A percentile compares a stretch with the other conserved stretches of the same genome.
Evolutionary conservation across 2,888 invertebrate genomes (phyloP).

Genomic region (Pardosa pseudoannulata): DNA sequence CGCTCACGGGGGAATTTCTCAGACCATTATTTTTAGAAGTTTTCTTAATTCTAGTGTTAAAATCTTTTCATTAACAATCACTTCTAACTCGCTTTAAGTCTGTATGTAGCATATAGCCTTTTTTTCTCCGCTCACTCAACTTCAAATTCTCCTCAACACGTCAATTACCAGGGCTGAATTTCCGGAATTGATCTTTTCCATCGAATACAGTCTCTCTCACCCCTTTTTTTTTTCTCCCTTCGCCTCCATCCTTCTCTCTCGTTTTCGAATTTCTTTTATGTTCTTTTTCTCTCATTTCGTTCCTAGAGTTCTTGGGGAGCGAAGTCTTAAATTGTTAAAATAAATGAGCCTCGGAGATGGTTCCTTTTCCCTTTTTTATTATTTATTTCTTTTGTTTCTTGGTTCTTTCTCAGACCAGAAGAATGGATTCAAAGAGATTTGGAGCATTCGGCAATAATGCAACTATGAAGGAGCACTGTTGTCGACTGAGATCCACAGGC

Average conservation of each 20-base stretch:
- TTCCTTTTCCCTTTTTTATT: not conserved
- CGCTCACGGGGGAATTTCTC: constrained; percentile 16
- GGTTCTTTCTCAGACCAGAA: not conserved
- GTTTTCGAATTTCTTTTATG: constrained; percentile 33
- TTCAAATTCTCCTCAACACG: constrained; percentile 43
- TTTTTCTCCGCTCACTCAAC: not conserved
- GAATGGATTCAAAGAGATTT: not conserved
- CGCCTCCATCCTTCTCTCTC: not conserved
- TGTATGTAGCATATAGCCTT: no score
- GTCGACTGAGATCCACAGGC: not conserved
- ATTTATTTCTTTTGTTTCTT: not conserved
- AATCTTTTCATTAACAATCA: constrained; percentile 66
- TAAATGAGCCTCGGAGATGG: constrained; percentile 40
- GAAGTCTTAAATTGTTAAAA: constrained; percentile 69
- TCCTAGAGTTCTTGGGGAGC: constrained; percentile 48
- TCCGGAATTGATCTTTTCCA: constrained; percentile 56
- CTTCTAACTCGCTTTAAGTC: constrained; percentile 32
- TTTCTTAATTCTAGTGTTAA: constrained; percentile 66
- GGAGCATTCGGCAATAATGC: not conserved
- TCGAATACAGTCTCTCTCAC: constrained; percentile 15
- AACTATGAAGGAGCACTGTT: not conserved
- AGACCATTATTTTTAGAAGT: constrained; percentile 62
- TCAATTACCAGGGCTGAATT: constrained; percentile 61
- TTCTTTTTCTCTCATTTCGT: constrained; percentile 22
- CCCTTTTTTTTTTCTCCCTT: not conserved